These are phyloP conservation scores for Pteronotus mesoamericanus DNA, from an alignment of 2,797 vertebrate genomes.

Conservation along the genomic window DNA sequence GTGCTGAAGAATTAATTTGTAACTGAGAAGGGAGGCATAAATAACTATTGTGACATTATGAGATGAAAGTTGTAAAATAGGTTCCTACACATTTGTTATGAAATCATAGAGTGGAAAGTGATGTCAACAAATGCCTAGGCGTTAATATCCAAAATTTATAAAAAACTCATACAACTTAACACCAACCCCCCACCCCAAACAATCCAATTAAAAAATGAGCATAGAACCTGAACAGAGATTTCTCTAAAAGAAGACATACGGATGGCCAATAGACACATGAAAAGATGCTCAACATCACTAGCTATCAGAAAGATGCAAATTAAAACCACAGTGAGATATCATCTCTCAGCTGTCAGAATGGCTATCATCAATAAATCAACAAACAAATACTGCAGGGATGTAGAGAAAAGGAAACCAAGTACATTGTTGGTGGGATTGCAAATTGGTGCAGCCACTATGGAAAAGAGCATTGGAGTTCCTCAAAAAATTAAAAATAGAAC, in stretches of 20 bases:
- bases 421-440: not conserved
- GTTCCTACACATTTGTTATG: not conserved
- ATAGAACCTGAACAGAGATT: not conserved
- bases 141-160: not conserved
- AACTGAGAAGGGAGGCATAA: not conserved
- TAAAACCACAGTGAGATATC: not conserved
- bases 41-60: not conserved
- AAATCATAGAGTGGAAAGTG: not conserved
- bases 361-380: not conserved
- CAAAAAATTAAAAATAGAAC: not conserved
- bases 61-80: not conserved
- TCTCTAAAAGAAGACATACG: not conserved
- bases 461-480: not conserved
- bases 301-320: not conserved
- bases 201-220: not conserved
- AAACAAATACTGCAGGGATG: not conserved
- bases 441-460: not conserved
- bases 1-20: not conserved
- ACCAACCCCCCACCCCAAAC: not conserved
- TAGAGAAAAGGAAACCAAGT: not conserved
- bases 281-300: not conserved
- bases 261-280: not conserved
- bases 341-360: not conserved
- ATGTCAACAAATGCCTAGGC: not conserved
- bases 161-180: not conserved